These are phyloP conservation scores for Dryocosmus kuriphilus DNA, from an alignment of 2,888 invertebrate genomes.

Conservation along the genomic window DNA sequence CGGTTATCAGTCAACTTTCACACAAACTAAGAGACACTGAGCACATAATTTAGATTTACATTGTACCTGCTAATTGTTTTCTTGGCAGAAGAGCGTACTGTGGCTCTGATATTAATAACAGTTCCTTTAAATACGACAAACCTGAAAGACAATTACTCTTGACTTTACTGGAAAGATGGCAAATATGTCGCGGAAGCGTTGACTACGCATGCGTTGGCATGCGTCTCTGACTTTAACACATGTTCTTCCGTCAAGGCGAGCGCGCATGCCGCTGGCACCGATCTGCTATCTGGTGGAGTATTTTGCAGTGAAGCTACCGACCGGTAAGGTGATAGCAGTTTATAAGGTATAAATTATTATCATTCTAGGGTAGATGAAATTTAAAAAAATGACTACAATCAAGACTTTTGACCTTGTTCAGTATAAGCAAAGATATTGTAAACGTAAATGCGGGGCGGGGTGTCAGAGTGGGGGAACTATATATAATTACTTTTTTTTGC, in stretches of 20 bases:
- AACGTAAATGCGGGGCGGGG: no score
- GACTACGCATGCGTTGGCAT: slow-evolving; percentile 74
- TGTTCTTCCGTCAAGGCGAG: slow-evolving; percentile 73
- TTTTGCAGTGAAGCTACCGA: not conserved
- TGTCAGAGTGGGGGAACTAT: no score
- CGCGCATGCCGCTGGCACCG: slow-evolving; percentile 60
- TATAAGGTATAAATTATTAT: not conserved
- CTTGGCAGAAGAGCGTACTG: slow-evolving; percentile 96
- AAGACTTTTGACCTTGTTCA: no score
- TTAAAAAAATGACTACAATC: no score
- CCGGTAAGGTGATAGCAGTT: no score
- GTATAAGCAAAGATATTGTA: no score
- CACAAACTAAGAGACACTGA: slow-evolving; percentile 61
- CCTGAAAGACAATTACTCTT: slow-evolving; percentile 86
- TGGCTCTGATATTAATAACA: slow-evolving; percentile 96
- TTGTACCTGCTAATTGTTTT: slow-evolving; percentile 95
- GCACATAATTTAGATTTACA: slow-evolving; percentile 39
- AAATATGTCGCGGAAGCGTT: slow-evolving; percentile 76
- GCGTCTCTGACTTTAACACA: slow-evolving; percentile 75
- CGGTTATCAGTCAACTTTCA: slow-evolving; percentile 55
- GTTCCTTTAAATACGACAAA: slow-evolving; percentile 87
- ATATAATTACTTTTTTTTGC: no score
- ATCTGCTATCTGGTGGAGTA: slow-evolving; percentile 28
- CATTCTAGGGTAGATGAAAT: not conserved
- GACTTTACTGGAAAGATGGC: slow-evolving; percentile 85